Percentiles rank a stretch among this genome's conserved stretches.
Conservation (phyloP, 2,797 vertebrate genomes). For the Urosaurus nigricauda region DNA sequence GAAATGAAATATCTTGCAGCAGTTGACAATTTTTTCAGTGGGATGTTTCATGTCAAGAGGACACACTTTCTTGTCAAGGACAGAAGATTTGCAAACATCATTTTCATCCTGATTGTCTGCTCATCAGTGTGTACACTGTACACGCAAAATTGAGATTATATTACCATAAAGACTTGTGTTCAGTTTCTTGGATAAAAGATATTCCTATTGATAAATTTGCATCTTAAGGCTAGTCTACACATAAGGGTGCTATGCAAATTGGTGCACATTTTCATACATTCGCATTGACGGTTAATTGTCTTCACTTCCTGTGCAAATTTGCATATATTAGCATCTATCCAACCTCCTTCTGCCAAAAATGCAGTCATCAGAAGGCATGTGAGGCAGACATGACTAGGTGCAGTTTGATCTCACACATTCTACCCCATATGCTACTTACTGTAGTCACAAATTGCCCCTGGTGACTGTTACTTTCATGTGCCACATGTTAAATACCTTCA, state of each 20-base stretch:
- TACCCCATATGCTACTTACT: neutral
- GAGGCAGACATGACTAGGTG: neutral
- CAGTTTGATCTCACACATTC: neutral
- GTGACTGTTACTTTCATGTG: neutral
- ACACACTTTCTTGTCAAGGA: too few species aligned
- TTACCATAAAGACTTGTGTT: neutral
- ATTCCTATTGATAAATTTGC: slow-evolving; percentile 1
- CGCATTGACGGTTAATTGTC: too few species aligned
- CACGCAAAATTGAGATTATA: neutral
- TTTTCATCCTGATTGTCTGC: neutral
- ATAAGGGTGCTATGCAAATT: too few species aligned
- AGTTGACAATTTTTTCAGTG: too few species aligned
- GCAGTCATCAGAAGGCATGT: too few species aligned
- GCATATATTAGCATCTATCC: too few species aligned
- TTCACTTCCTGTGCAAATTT: too few species aligned
- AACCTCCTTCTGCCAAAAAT: too few species aligned
- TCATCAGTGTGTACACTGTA: neutral
- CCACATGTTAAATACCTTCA: slow-evolving; percentile 3
- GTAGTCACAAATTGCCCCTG: neutral
- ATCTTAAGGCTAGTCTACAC: neutral
- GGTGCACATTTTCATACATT: too few species aligned
- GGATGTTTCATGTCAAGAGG: too few species aligned
- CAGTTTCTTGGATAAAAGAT: neutral
- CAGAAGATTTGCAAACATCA: too few species aligned
- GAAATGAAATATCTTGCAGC: too few species aligned